Base-by-base conservation (phyloP, 2,113 vertebrate species). In the Catharus fuscescens region DNA sequence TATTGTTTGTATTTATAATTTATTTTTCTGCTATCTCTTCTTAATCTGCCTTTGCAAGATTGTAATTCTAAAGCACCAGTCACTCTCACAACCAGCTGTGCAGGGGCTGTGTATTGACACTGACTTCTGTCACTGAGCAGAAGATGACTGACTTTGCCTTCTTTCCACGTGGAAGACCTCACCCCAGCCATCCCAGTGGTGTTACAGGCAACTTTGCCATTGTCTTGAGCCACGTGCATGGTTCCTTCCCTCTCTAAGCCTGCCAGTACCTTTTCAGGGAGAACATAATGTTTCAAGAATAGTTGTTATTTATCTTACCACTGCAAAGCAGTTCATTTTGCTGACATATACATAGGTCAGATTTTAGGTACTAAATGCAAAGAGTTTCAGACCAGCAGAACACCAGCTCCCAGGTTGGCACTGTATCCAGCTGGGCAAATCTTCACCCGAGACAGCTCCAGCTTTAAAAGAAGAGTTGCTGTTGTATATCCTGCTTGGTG, bases 361-460 rank as follows among this genome's bases (percentile, higher is more conserved):
- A 88, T 94, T 92, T 90, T 26, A 48, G 64, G 15, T 86, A 70
- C 67, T 74, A 45, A 92, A 50, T 24, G 53, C 36, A 26, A 56
- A 67, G 56, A 28, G 12, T 54, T 93, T 69, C 64, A 77, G 23
- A 36, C 18, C 2, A 24, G 38, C 38, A 54, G 28, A 90, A 71
- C 21, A 36, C 15, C 57, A 71, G 19, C n/a, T 91, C 34, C 24
- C 29, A 56, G 52, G 24, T 26, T 59, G 36, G 12, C 3, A 5
- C 48, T 2, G 0, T 1, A 1, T 18, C 16, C 21, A 45, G 17
- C 24, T 71, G 2, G 1, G 26, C 60, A 74, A 77, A 57, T 47
- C 34, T 64, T 74, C 21, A 23, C n/a, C 29, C 4, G 38, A 69
- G 26, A 38, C 34, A 85, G 14, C 26, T 52, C 32, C 1, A 1